Base-by-base conservation (phyloP, 1,140 invertebrate species). In the Cecropterus lyciades region DNA sequence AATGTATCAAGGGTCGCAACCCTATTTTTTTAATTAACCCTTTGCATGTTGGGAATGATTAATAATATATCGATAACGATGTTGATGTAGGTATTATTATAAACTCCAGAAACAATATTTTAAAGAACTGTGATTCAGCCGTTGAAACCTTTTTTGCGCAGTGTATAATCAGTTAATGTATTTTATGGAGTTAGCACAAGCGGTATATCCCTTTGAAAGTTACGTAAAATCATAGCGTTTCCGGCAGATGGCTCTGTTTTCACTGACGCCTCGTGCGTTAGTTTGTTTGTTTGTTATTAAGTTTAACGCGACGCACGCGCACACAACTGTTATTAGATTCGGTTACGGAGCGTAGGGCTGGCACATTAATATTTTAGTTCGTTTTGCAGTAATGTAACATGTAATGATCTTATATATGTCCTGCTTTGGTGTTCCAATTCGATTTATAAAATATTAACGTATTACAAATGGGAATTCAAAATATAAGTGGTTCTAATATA, bases 201-300 rank as follows among this genome's bases (percentile, higher is more conserved):
- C 14, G 10, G 42, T 42, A 27, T 13, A 11, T 46, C 46, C 10
- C 17, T 27, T 48, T 45, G 42, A 2, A 59, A 59, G 14, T 46
- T 30, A 52, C 6, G 27, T 52, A 52, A 52, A 59, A 24, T 40
- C 16, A 9, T 24, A 15, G 49, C 24, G 71, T 78, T 66, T 77
- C 74, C 76, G 74, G 72, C 85, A 87, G 80, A 85, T 87, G 83
- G 75, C 73, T 70, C 64, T 80, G 80, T 80, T 73, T 67, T 77
- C 60, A 71, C 68, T 77, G 66, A 79, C 72, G 63, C 69, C 70
- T 65, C 37, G 59, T 62, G 68, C 70, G 72, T 80, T 74, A 67
- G 69, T 75, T 72, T 75, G 73, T 77, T 77, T 76, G 67, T 77
- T 78, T 79, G 78, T 81, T 76, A 72, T 79, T 76, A 69, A 70